Evolutionary conservation across 2,888 invertebrate species (phyloP).

Genomic region (Microctonus brassicae): DNA sequence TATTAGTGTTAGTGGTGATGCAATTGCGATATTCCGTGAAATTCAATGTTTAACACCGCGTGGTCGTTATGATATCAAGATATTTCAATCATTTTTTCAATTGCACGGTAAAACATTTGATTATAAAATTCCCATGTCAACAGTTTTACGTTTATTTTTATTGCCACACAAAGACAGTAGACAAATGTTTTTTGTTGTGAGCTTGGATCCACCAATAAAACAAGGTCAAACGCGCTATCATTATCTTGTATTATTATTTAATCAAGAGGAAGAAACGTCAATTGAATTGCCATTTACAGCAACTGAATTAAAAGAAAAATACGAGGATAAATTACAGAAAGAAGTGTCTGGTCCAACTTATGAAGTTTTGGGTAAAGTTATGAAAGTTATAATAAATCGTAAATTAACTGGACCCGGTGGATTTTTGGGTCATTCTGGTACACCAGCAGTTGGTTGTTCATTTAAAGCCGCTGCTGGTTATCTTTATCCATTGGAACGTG

Average conservation of each 20-base stretch:
- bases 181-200: constrained; percentile 97
- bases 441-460: constrained; percentile 92
- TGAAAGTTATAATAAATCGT: constrained; percentile 94
- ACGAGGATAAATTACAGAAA: constrained; percentile 91
- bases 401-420: constrained; percentile 95
- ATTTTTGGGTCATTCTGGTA: constrained; percentile 81
- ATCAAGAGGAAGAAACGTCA: constrained; percentile 93
- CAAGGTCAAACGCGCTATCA: constrained; percentile 99
- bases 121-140: constrained; percentile 99
- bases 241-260: constrained; percentile 93
- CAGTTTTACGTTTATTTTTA: constrained; percentile 93
- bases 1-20: constrained; percentile 97
- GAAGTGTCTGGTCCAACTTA: constrained; percentile 93
- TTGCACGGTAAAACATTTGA: constrained; percentile 99
- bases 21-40: constrained; percentile 96
- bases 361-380: constrained; percentile 95
- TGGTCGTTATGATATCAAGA: constrained; percentile 96
- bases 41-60: constrained; percentile 98
- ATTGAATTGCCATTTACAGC: constrained; percentile 93
- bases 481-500: constrained; percentile 96
- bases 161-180: constrained; percentile 97
- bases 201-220: constrained; percentile 98
- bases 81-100: constrained; percentile 92
- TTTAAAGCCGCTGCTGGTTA: constrained; percentile 98
- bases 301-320: constrained; percentile 94